phyloP scores from a whole-genome alignment of 2,888 invertebrate species.

The Caprella mutica region DNA sequence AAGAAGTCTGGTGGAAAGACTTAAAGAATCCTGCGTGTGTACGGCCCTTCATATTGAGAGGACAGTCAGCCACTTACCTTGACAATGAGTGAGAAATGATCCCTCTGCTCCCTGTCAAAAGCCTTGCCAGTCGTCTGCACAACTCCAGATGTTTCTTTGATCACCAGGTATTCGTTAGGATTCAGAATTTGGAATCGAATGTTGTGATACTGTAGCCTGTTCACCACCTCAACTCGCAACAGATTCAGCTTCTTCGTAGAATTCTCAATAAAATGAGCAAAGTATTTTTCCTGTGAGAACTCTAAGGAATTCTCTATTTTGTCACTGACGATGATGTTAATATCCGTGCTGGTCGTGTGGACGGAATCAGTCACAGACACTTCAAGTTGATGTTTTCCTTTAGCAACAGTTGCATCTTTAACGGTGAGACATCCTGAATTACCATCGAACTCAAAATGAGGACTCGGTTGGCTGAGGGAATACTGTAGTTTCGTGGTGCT shows the following conservation, averaged over 20 bases:
- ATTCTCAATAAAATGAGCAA: constrained; percentile 72
- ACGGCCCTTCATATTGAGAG: background rate
- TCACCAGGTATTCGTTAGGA: constrained; percentile 48
- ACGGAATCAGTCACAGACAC: constrained; percentile 65
- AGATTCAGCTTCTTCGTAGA: constrained; percentile 67
- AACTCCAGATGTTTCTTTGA: constrained; percentile 65
- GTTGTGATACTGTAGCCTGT: constrained; percentile 75
- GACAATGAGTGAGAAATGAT: constrained; percentile 69
- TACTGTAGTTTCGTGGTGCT: too few relatives aligned
- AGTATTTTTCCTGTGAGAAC: constrained; percentile 68
- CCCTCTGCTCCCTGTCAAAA: constrained; percentile 76
- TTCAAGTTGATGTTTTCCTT: constrained; percentile 48
- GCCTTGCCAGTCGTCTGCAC: constrained; percentile 66
- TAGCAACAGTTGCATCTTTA: constrained; percentile 51
- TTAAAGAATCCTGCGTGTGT: too few relatives aligned
- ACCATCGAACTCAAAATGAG: constrained; percentile 61
- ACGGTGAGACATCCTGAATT: constrained; percentile 56
- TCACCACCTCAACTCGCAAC: constrained; percentile 75
- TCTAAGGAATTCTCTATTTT: constrained; percentile 59
- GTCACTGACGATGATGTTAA: constrained; percentile 56
- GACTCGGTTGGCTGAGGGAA: too few relatives aligned
- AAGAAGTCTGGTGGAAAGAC: too few relatives aligned
- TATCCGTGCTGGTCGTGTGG: constrained; percentile 58
- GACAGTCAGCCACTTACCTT: constrained; percentile 49
- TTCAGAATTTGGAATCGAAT: constrained; percentile 74